A percentile compares a stretch with the other conserved stretches of the same genome.
Evolutionary conservation across 2,113 vertebrate species (phyloP).

Genomic region (Takifugu flavidus): DNA sequence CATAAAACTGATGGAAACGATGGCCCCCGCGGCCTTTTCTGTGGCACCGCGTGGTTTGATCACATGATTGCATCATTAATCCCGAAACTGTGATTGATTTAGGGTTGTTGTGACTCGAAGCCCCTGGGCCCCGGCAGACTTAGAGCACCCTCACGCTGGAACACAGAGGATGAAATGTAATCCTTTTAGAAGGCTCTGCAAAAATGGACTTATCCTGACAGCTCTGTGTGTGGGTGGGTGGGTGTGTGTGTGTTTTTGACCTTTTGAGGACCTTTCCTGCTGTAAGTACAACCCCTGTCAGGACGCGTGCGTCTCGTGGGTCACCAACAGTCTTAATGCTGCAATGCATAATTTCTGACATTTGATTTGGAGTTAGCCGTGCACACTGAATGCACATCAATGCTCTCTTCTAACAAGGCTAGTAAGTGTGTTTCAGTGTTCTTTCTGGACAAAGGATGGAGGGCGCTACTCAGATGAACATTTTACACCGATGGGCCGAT

Average conservation of each 20-base stretch:
- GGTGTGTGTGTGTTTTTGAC: not conserved
- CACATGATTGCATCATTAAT: slow-evolving; percentile 60
- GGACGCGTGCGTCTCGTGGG: not conserved
- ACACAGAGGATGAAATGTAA: slow-evolving; percentile 48
- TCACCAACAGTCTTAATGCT: no score
- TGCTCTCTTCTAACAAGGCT: not conserved
- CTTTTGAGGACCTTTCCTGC: not conserved
- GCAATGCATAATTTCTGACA: no score
- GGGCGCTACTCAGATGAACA: no score
- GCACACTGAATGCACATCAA: not conserved
- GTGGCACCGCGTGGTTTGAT: slow-evolving; percentile 16
- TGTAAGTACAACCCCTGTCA: not conserved
- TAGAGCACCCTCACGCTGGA: slow-evolving; percentile 35
- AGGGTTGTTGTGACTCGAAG: slow-evolving; percentile 52
- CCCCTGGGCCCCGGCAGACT: slow-evolving; percentile 51
- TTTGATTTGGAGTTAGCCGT: not conserved
- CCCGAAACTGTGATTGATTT: slow-evolving; percentile 63
- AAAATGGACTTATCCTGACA: slow-evolving; percentile 37
- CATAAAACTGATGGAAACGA: slow-evolving; percentile 1
- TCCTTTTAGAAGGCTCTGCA: slow-evolving; percentile 53
- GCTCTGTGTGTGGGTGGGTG: slow-evolving; percentile 22
- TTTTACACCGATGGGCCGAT: no score
- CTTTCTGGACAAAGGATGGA: no score
- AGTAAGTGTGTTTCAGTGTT: no score
- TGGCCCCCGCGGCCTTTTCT: slow-evolving; percentile 4